Evolutionary conservation across 2,888 invertebrate genomes (phyloP).

Genomic region (Lycocerus yunnanus): DNA sequence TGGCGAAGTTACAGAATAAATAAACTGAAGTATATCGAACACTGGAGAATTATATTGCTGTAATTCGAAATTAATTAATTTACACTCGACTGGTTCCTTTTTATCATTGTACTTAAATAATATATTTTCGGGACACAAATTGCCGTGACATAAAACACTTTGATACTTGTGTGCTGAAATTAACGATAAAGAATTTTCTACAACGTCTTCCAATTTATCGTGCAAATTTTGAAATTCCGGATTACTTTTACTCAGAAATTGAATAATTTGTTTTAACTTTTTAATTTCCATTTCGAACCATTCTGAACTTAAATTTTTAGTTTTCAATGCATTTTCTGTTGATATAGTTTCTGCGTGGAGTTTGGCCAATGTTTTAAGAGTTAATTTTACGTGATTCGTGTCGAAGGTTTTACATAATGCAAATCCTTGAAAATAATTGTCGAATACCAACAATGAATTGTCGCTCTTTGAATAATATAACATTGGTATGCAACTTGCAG

Average conservation of each 20-base stretch:
- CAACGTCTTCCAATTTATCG: slow-evolving; percentile 34
- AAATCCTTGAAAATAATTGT: slow-evolving; percentile 49
- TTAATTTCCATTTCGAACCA: slow-evolving; percentile 18
- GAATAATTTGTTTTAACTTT: slow-evolving; percentile 15
- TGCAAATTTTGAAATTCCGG: slow-evolving; percentile 20
- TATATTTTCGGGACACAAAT: slow-evolving; percentile 46
- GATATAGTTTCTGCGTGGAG: slow-evolving; percentile 48
- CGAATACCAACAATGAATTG: slow-evolving; percentile 49
- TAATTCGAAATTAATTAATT: slow-evolving; percentile 48
- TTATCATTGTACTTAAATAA: slow-evolving; percentile 41
- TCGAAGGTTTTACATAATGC: slow-evolving; percentile 14
- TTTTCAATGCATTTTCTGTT: slow-evolving; percentile 39
- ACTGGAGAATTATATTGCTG: slow-evolving; percentile 64
- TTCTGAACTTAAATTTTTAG: slow-evolving; percentile 43
- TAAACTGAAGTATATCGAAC: slow-evolving; percentile 60
- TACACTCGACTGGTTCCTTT: slow-evolving; percentile 37
- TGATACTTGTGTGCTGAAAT: slow-evolving; percentile 38
- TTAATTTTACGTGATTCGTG: slow-evolving; percentile 29
- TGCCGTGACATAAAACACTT: slow-evolving; percentile 52
- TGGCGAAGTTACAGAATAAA: slow-evolving; percentile 36
- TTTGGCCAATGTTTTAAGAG: slow-evolving; percentile 40
- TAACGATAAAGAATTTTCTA: slow-evolving; percentile 41
- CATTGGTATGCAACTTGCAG: slow-evolving; percentile 16
- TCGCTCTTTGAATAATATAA: slow-evolving; percentile 39
- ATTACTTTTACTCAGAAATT: slow-evolving; percentile 13